phyloP scores from a whole-genome alignment of 1,140 invertebrate species.

The Nilaparvata lugens region DNA sequence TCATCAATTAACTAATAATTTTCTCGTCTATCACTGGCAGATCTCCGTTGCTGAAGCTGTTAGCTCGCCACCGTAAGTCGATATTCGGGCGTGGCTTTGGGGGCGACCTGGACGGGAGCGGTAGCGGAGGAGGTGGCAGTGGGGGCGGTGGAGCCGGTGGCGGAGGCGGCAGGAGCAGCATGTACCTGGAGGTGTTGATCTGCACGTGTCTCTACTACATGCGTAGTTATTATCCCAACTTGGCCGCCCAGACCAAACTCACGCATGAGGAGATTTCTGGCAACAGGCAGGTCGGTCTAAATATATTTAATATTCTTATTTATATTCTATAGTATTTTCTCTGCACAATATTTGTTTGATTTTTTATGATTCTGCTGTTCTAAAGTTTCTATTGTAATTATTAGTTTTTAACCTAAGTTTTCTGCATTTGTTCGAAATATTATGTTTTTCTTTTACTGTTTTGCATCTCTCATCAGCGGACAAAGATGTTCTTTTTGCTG shows the following conservation, averaged over 20 bases:
- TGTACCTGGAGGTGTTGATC: conserved; percentile 76
- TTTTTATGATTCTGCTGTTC: too few relatives aligned
- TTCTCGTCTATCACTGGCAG: conserved; percentile 12
- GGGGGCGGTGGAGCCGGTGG: conserved; percentile 65
- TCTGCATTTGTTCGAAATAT: too few relatives aligned
- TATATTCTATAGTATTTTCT: too few relatives aligned
- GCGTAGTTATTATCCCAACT: conserved; percentile 70
- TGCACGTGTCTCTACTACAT: conserved; percentile 71
- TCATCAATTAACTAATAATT: too few relatives aligned
- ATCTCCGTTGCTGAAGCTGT: conserved; percentile 47
- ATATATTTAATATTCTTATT: too few relatives aligned
- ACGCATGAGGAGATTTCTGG: conserved; percentile 63
- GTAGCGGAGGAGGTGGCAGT: conserved; percentile 48
- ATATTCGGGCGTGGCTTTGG: conserved; percentile 71
- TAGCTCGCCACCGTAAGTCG: conserved; percentile 71
- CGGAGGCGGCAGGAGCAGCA: conserved; percentile 51
- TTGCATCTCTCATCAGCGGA: too few relatives aligned
- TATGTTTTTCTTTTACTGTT: too few relatives aligned
- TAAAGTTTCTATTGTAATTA: too few relatives aligned
- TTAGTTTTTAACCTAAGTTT: too few relatives aligned
- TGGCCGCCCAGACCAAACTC: conserved; percentile 51
- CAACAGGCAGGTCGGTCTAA: conserved; percentile 52
- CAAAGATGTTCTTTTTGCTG: too few relatives aligned
- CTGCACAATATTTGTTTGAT: too few relatives aligned
- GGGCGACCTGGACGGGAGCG: conserved; percentile 47